Evolutionary conservation across 2,888 invertebrate genomes (phyloP).

Genomic region (Masnerella sp.): DNA sequence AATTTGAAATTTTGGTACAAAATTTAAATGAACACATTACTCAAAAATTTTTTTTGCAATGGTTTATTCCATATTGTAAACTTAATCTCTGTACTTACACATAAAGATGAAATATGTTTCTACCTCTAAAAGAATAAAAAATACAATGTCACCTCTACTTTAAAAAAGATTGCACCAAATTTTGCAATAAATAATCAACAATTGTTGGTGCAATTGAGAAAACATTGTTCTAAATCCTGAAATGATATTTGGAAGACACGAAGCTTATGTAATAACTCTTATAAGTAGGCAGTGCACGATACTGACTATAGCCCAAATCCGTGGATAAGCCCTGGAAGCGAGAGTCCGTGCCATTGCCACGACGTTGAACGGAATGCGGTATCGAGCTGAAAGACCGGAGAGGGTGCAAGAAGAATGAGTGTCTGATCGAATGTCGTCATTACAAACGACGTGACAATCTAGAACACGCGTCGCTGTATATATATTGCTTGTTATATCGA

Average conservation of each 20-base stretch:
- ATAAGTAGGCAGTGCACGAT: conserved; percentile 76
- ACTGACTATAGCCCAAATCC: conserved; percentile 74
- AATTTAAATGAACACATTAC: too few relatives aligned
- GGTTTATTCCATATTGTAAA: too few relatives aligned
- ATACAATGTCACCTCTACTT: too few relatives aligned
- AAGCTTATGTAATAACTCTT: conserved; percentile 72
- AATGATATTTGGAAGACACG: conserved; percentile 53
- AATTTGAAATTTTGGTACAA: too few relatives aligned
- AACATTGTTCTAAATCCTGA: conserved; percentile 47
- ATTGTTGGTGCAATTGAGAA: conserved; percentile 39
- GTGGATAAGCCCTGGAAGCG: conserved; percentile 73
- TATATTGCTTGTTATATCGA: conserved; percentile 72
- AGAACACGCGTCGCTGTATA: conserved; percentile 68
- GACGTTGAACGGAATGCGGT: conserved; percentile 69
- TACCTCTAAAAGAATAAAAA: too few relatives aligned
- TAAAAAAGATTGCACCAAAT: too few relatives aligned
- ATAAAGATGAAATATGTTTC: too few relatives aligned
- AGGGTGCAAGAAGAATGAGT: conserved; percentile 66
- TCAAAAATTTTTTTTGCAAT: too few relatives aligned
- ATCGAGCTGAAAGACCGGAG: conserved; percentile 62
- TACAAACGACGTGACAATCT: conserved; percentile 76
- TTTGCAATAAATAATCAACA: background rate
- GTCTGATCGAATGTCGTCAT: conserved; percentile 75
- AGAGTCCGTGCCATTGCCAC: conserved; percentile 67
- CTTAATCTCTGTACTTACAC: too few relatives aligned